phyloP scores from a whole-genome alignment of 2,888 invertebrate species.

The Rotaria magnacalcarata region DNA sequence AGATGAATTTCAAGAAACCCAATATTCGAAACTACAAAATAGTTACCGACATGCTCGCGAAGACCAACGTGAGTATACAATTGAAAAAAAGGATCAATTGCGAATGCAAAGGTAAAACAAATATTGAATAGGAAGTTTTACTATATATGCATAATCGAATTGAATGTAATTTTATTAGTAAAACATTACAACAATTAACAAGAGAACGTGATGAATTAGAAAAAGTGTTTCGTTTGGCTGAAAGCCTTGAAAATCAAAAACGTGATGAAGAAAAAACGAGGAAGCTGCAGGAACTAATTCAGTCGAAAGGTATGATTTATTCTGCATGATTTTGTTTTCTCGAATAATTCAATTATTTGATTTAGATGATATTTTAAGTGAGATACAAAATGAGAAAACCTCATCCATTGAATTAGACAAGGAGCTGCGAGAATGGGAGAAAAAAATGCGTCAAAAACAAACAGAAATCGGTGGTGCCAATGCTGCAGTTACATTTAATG shows the following conservation, averaged over 20 bases:
- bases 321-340: not conserved
- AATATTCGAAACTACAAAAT: conserved; percentile 11
- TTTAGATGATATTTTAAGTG: conserved; percentile 50
- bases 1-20: not conserved
- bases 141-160: no score
- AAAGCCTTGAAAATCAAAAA: conserved; percentile 55
- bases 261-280: conserved; percentile 55
- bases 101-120: not conserved
- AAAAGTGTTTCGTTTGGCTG: conserved; percentile 55
- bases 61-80: conserved; percentile 32
- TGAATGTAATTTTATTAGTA: not conserved
- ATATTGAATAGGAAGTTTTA: not conserved
- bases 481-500: conserved; percentile 54
- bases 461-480: conserved; percentile 57
- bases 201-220: conserved; percentile 51
- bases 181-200: not conserved
- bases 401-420: conserved; percentile 52
- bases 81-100: conserved; percentile 25
- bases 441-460: conserved; percentile 53
- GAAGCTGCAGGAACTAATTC: conserved; percentile 51
- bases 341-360: not conserved
- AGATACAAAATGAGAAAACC: conserved; percentile 54
- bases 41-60: conserved; percentile 19
- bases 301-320: conserved; percentile 22
- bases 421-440: conserved; percentile 55